Percentiles rank a stretch among this genome's conserved stretches.
Conservation (phyloP, 2,113 vertebrate genomes). For the Chaetodon trifascialis region DNA sequence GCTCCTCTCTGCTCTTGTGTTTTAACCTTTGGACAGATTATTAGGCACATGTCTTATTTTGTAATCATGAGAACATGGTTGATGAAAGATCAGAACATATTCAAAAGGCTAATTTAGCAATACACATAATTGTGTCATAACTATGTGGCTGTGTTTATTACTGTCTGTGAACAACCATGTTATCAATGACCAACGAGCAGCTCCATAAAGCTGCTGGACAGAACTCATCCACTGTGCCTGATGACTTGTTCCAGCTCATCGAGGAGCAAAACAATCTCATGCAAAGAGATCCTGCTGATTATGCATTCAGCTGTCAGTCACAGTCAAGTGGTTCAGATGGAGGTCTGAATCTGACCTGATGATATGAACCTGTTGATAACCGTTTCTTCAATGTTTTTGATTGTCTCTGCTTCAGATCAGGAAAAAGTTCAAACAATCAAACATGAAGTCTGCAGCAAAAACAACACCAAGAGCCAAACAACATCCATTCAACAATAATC, state of each 20-base stretch:
- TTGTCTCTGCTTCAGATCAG: no score
- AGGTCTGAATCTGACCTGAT: no score
- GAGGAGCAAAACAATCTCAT: background rate
- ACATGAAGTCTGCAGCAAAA: no score
- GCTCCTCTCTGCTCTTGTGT: conserved; percentile 8
- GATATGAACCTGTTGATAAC: no score
- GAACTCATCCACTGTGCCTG: background rate
- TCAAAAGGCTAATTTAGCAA: background rate
- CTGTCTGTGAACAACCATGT: background rate
- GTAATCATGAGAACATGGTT: background rate
- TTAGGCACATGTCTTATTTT: background rate
- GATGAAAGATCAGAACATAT: background rate
- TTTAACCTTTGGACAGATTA: conserved; percentile 27
- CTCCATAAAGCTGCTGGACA: background rate
- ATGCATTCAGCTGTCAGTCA: no score
- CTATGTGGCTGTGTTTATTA: background rate
- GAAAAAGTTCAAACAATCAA: no score
- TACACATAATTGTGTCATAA: background rate
- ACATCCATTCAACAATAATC: no score
- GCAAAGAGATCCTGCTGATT: no score
- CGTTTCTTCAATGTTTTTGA: no score
- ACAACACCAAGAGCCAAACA: no score
- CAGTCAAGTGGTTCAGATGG: no score
- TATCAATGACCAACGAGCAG: background rate
- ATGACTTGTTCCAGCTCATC: background rate